These are phyloP conservation scores for Volucella zonaria DNA, from an alignment of 2,888 invertebrate genomes.

Conservation along the genomic window DNA sequence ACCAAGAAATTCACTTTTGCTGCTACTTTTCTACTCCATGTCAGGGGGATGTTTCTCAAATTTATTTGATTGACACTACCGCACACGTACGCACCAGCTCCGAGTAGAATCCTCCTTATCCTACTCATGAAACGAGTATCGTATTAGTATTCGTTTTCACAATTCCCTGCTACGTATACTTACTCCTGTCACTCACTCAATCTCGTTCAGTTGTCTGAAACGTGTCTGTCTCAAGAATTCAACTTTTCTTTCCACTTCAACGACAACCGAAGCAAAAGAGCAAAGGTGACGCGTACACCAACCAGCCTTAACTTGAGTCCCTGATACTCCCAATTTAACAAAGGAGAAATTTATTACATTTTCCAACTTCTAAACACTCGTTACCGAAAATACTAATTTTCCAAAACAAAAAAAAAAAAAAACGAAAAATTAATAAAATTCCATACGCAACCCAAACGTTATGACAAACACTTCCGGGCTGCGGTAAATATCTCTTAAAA, in stretches of 20 bases:
- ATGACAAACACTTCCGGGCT: conserved; percentile 53
- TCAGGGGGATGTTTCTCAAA: conserved; percentile 42
- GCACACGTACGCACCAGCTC: neutral
- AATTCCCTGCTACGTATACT: conserved; percentile 8
- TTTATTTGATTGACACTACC: conserved; percentile 65
- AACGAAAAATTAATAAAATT: conserved; percentile 65
- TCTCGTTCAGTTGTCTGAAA: conserved; percentile 44
- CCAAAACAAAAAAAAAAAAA: no score
- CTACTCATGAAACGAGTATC: no score
- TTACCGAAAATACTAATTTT: conserved; percentile 40
- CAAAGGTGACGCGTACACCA: conserved; percentile 28
- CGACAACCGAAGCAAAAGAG: conserved; percentile 25
- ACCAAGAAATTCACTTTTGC: conserved; percentile 32
- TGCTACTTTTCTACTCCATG: conserved; percentile 8
- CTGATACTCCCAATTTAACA: neutral
- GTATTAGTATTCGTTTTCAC: no score
- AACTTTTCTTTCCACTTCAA: conserved; percentile 16
- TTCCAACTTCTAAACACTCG: neutral
- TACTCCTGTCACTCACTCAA: conserved; percentile 62
- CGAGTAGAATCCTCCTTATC: neutral
- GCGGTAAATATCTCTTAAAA: conserved; percentile 56
- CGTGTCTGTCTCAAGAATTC: conserved; percentile 55
- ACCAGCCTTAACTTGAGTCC: conserved; percentile 7
- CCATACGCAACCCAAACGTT: conserved; percentile 34
- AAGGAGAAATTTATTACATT: neutral